phyloP scores from a whole-genome alignment of 2,888 invertebrate species.

The Sinotaia quadrata region DNA sequence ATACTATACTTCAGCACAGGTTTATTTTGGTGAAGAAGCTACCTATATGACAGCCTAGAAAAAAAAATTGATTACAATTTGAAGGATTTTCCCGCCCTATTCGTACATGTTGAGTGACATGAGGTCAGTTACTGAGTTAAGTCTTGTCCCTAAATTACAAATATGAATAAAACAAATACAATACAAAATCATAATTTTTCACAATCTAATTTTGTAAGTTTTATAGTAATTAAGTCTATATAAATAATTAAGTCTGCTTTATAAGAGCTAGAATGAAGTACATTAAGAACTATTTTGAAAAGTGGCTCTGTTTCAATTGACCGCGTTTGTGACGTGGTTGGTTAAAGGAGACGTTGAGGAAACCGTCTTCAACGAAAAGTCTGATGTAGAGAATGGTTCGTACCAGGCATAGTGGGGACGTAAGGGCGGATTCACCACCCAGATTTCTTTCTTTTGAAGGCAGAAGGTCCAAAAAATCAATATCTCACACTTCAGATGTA shows the following conservation, averaged over 20 bases:
- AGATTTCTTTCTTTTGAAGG: constrained; percentile 32
- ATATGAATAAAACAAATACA: neutral
- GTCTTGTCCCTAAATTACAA: too few relatives aligned
- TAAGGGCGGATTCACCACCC: constrained; percentile 39
- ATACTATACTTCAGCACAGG: too few relatives aligned
- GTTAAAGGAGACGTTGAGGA: constrained; percentile 17
- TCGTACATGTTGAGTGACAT: too few relatives aligned
- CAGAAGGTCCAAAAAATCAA: constrained; percentile 16
- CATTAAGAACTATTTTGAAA: neutral
- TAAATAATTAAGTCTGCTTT: neutral
- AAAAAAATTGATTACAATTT: neutral
- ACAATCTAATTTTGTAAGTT: neutral
- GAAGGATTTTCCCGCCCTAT: constrained; percentile 22
- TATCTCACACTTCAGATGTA: neutral
- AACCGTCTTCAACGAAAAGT: constrained; percentile 14
- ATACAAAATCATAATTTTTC: neutral
- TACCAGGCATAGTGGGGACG: constrained; percentile 57
- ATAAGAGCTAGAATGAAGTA: constrained; percentile 4
- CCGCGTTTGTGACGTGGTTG: neutral
- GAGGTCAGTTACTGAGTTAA: too few relatives aligned
- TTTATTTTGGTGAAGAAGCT: neutral
- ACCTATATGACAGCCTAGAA: neutral
- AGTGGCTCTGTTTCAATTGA: too few relatives aligned
- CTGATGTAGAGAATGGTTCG: constrained; percentile 50
- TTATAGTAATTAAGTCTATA: neutral